Base-by-base conservation (phyloP, 1,140 invertebrate genomes). In the Cryptotermes secundus region DNA sequence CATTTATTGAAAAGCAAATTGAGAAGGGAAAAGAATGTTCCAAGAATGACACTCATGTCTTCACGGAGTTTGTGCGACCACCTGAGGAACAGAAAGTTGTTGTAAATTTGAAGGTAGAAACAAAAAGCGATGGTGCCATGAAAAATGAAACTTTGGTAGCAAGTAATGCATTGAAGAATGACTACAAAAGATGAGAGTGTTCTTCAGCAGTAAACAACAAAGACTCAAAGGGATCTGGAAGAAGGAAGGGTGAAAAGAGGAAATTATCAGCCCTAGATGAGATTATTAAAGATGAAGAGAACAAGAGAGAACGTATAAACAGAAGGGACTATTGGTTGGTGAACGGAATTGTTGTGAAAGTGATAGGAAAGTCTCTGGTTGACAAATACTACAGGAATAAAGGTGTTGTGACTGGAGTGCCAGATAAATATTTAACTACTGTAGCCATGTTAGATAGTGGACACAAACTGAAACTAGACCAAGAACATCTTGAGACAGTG, bases 321-420 rank as follows among this genome's bases (percentile, higher is more conserved):
- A n/a, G n/a, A 72, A 94, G 94, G 88, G 95, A 96, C 87, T 93
- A 96, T 87, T 99, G 97, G 97, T 88, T 98, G 9, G 90, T 59
- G 2, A 92, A 94, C 87, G 93, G 93, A 79, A 97, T 99, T 86
- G 91, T 98, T 14, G 97, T 99, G 0, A 99, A 99, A 92, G 93
- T 99, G 22, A 90, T 97, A 0, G 97, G 97, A 1, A 97, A 97
- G 88, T 94, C 93, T 35, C 90, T 99, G 14, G 98, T 98, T 7
- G 94, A 96, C 0, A 96, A 97, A 88, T 97, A 93, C 88, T 96
- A 96, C 86, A 98, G 98, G 87, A 93, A 96, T 87, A 99, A 99
- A 90, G 98, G 95, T 3, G 90, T 95, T 9, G 90, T 99, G 0
- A 91, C 92, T 85, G 92, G 95, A 86, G 89, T 95, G 6, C 86